Evolutionary conservation across 2,888 invertebrate genomes (phyloP).

Genomic region (Campopleginae sp.): DNA sequence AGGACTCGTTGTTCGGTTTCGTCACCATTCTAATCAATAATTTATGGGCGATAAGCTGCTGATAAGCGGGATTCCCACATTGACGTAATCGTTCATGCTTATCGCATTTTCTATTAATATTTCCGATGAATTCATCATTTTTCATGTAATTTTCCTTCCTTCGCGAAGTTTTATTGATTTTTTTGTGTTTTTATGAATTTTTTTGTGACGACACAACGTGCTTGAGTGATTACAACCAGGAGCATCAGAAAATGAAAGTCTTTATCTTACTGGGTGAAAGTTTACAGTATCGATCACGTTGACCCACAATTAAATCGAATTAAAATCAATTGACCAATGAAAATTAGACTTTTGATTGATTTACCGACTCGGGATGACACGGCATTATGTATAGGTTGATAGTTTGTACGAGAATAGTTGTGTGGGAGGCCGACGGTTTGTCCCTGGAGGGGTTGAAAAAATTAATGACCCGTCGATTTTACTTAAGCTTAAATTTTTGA

Average conservation of each 20-base stretch:
- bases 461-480: conserved; percentile 68
- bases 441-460: conserved; percentile 41
- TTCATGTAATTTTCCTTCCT: too few species aligned
- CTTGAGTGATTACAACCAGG: too few species aligned
- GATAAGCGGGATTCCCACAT: conserved; percentile 44
- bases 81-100: neutral
- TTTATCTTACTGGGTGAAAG: neutral
- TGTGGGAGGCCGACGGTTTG: neutral
- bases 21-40: conserved; percentile 47
- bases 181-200: too few species aligned
- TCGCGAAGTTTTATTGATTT: too few species aligned
- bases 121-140: neutral
- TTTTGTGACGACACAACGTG: too few species aligned
- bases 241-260: neutral
- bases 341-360: conserved; percentile 62
- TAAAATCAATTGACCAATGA: conserved; percentile 39
- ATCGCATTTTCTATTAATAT: neutral
- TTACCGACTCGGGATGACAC: conserved; percentile 35
- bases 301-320: conserved; percentile 8
- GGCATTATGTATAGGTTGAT: neutral
- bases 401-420: neutral
- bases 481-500: conserved; percentile 50
- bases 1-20: too few species aligned
- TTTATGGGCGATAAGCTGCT: conserved; percentile 42
- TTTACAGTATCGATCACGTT: neutral